A percentile compares a stretch with the other conserved stretches of the same genome.
Evolutionary conservation across 2,888 invertebrate species (phyloP).

Genomic region (Euproctis similis): DNA sequence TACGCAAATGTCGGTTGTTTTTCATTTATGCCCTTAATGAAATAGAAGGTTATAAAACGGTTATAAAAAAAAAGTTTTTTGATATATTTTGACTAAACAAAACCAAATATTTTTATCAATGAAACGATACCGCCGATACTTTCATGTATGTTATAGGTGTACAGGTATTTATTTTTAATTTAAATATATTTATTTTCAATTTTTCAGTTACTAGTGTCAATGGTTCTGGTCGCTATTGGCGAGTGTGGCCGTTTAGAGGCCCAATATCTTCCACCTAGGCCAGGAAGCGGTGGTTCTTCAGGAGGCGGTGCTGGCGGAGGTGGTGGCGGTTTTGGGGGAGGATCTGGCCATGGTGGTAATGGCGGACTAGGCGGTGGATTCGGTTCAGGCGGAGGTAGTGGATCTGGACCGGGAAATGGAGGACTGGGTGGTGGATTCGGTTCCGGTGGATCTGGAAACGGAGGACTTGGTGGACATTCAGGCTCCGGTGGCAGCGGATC

Average conservation of each 20-base stretch:
- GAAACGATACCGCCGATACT: too few relatives aligned
- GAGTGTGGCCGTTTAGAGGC: conserved; percentile 45
- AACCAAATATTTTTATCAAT: too few relatives aligned
- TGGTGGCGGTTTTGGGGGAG: conserved; percentile 1
- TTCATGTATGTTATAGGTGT: too few relatives aligned
- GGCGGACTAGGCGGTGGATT: conserved; percentile 19
- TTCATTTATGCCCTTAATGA: too few relatives aligned
- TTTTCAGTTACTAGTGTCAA: conserved; percentile 33
- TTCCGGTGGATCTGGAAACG: conserved; percentile 24
- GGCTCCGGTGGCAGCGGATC: conserved; percentile 19
- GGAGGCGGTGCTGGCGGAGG: not conserved
- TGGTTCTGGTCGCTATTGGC: conserved; percentile 44
- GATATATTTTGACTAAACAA: too few relatives aligned
- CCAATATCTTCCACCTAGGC: conserved; percentile 33
- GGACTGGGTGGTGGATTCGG: conserved; percentile 15
- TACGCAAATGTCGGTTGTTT: too few relatives aligned
- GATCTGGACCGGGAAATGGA: conserved; percentile 23
- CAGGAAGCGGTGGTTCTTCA: conserved; percentile 20
- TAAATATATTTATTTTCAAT: not conserved
- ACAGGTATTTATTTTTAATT: not conserved
- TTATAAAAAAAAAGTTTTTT: too few relatives aligned
- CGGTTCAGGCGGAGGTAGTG: conserved; percentile 22
- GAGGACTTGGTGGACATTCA: conserved; percentile 14
- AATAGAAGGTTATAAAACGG: too few relatives aligned
- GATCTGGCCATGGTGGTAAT: conserved; percentile 12